Conservation (phyloP, 2,797 vertebrate genomes). For the Malurus splendens region DNA sequence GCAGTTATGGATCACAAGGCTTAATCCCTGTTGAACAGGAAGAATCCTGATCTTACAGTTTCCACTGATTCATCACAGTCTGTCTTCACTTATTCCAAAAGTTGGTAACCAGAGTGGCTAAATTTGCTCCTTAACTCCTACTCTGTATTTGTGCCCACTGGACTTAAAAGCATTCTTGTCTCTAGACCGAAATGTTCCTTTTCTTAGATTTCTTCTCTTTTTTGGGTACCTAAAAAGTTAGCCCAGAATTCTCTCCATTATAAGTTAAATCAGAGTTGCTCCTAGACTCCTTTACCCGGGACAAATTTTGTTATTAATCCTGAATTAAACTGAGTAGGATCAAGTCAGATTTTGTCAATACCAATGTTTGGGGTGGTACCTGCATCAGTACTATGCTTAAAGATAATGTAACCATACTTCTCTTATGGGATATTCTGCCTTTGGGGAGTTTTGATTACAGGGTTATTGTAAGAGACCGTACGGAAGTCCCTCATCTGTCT, state of each 20-base stretch:
- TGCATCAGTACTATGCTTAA: rapidly evolving
- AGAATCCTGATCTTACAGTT: not conserved
- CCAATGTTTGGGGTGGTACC: not conserved
- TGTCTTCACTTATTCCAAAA: not conserved
- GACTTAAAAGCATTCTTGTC: not conserved
- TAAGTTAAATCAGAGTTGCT: not conserved
- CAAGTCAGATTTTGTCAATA: not conserved
- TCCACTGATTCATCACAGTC: not conserved
- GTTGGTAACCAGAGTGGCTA: not conserved
- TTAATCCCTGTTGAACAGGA: not conserved
- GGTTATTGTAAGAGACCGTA: too few species aligned
- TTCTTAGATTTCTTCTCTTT: not conserved
- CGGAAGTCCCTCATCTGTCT: too few species aligned
- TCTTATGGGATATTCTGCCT: not conserved
- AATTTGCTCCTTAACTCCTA: not conserved
- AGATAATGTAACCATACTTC: not conserved
- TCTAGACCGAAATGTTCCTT: not conserved
- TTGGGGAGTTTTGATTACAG: not conserved
- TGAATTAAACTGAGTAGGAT: not conserved
- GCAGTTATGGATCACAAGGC: not conserved
- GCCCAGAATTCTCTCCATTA: not conserved
- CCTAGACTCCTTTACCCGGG: not conserved
- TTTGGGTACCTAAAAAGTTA: not conserved
- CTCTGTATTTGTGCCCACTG: not conserved
- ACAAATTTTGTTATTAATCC: not conserved